These are phyloP conservation scores for Tethya wilhelma DNA, from an alignment of 37 sponge, comb jelly and placozoan genomes.

Conservation along the genomic window DNA sequence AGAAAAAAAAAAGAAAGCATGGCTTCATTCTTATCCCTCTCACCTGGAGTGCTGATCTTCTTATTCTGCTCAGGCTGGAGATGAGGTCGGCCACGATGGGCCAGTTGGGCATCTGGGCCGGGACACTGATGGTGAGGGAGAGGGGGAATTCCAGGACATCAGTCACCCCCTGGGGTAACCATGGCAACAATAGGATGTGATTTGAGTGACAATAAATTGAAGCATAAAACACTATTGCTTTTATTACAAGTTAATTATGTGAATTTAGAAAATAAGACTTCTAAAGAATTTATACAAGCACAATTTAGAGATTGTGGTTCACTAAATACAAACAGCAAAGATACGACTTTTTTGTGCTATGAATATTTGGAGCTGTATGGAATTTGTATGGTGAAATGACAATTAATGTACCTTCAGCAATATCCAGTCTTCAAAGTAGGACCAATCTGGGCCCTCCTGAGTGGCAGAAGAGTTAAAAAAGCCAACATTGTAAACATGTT, in stretches of 20 bases:
- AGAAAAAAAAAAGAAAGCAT: too few relatives aligned
- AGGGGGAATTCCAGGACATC: constrained; percentile 76
- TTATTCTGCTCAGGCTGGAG: constrained; percentile 54
- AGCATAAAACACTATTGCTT: background rate
- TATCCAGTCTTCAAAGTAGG: constrained; percentile 78
- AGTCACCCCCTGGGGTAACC: constrained; percentile 55
- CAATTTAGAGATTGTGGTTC: too few relatives aligned
- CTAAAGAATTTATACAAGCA: too few relatives aligned
- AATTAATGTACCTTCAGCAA: constrained; percentile 61
- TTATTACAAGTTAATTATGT: too few relatives aligned
- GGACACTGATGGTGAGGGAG: constrained; percentile 67
- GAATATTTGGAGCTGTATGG: background rate
- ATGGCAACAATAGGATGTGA: background rate
- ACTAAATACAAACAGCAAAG: too few relatives aligned
- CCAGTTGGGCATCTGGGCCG: constrained; percentile 92
- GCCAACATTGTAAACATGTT: background rate
- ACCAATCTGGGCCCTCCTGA: constrained; percentile 88
- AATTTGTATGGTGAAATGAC: background rate
- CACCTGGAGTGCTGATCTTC: constrained; percentile 83
- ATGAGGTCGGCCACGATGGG: constrained; percentile 81
- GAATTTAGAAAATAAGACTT: too few relatives aligned
- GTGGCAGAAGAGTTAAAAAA: background rate
- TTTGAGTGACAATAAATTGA: background rate
- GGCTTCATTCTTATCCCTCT: too few relatives aligned
- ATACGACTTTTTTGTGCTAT: too few relatives aligned